Base-by-base conservation (phyloP, 2,113 vertebrate genomes). In the Xerus inauris region DNA sequence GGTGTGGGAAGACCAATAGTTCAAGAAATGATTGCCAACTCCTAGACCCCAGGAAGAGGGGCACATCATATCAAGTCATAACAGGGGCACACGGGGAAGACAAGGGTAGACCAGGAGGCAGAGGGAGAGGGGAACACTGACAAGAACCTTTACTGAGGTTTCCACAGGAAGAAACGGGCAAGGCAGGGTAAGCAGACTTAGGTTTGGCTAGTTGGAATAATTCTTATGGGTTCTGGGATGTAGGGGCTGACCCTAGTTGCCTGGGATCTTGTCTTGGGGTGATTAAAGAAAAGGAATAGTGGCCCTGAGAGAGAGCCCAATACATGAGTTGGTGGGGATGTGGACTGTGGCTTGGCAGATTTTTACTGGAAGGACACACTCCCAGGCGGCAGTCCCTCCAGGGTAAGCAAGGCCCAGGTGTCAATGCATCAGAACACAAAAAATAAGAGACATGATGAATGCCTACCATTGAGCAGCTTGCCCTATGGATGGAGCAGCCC, bases 41-140 rank as follows among this genome's bases (percentile, higher is more conserved):
- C 85, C 32, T 4, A 32, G 30, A n/a, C 17, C 28, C 24, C 28
- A 17, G 8, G 5, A 35, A 30, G 57, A 54, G 62, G 65, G 16
- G 22, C 30, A 30, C 0, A 5, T 13, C 35, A 22, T 20, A 1
- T 1, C 83, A 35, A 1, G 5, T 12, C 59, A 35, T 10, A 20
- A 20, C 19, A 24, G 57, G 10, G 22, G 35, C 65, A 54, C 45
- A 1, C 0, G 19, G 49, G 40, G 20, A 67, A 79, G n/a, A 8
- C 47, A 45, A 28, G 65, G 28, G 6, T 51, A 5, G 1, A 57
- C 62, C 38, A 59, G 35, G 19, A 65, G 69, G 26, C 51, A 69
- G 32, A 16, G 20, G 9, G 26, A 5, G 13, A 19, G 12, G 9
- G 62, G 14, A 62, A 24, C n/a, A 32, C 35, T 54, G 12, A 30